Evolutionary conservation across 2,797 vertebrate genomes (phyloP).

Genomic region (Epinephelus malabaricus): DNA sequence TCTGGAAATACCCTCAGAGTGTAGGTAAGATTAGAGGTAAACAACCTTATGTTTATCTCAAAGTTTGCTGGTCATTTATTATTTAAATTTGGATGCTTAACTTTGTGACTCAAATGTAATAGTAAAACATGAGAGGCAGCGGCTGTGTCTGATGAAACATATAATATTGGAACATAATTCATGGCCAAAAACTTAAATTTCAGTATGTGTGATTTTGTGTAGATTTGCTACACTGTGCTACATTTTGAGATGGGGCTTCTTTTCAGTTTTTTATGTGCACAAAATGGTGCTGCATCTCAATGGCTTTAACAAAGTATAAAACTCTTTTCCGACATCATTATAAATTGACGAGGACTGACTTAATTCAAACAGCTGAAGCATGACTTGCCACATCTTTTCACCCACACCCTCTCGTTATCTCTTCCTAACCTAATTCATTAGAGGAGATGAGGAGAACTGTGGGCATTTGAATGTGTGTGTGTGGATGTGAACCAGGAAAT

Average conservation of each 20-base stretch:
- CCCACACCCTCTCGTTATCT: slow-evolving; percentile 27
- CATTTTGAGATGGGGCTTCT: not conserved
- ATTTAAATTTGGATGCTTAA: not conserved
- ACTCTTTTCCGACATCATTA: not conserved
- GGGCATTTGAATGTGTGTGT: not conserved
- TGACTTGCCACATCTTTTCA: slow-evolving; percentile 10
- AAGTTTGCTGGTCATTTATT: not conserved
- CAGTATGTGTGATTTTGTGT: not conserved
- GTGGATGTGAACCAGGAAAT: not conserved
- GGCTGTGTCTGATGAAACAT: too few species aligned
- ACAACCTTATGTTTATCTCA: not conserved
- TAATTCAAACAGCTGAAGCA: slow-evolving; percentile 2
- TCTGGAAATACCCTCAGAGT: not conserved
- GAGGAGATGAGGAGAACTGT: not conserved
- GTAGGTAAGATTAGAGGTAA: not conserved
- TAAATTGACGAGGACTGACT: slow-evolving; percentile 1
- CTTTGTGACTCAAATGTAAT: not conserved
- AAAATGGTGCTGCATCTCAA: not conserved
- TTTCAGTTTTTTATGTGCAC: not conserved
- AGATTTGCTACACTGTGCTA: not conserved
- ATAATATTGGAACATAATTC: too few species aligned
- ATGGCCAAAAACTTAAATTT: not conserved
- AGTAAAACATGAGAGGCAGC: not conserved
- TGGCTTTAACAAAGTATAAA: not conserved
- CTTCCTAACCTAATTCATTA: slow-evolving; percentile 22